phyloP scores from a whole-genome alignment of 2,797 vertebrate genomes.

The Sparus aurata region DNA sequence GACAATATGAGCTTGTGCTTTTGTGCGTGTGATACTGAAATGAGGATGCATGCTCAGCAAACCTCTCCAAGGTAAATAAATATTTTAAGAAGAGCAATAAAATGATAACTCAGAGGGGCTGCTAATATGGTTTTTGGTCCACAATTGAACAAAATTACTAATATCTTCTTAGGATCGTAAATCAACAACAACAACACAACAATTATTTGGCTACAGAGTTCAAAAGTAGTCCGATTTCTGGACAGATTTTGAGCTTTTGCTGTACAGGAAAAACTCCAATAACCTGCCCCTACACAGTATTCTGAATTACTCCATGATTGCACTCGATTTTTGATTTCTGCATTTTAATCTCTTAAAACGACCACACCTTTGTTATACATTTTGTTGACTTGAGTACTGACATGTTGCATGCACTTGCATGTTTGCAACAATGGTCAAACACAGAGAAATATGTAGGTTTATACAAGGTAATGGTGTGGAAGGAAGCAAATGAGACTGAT shows the following conservation, averaged over 20 bases:
- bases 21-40: conserved; percentile 6
- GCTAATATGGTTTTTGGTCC: background rate
- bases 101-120: conserved; percentile 13
- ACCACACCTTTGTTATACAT: no score
- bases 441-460: no score
- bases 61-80: conserved; percentile 12
- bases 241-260: background rate
- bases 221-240: background rate
- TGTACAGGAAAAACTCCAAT: background rate
- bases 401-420: no score
- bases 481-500: no score
- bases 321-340: no score
- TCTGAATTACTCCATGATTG: background rate
- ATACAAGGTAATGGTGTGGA: no score
- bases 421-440: no score
- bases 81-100: conserved; percentile 20
- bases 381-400: no score
- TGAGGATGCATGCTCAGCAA: conserved; percentile 33
- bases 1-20: background rate
- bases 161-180: conserved; percentile 7
- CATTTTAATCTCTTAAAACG: no score
- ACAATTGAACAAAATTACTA: conserved; percentile 17
- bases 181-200: conserved; percentile 21
- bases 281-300: background rate
- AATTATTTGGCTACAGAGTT: conserved; percentile 1